Base-by-base conservation (phyloP, 1,140 invertebrate genomes). In the Homarus americanus region DNA sequence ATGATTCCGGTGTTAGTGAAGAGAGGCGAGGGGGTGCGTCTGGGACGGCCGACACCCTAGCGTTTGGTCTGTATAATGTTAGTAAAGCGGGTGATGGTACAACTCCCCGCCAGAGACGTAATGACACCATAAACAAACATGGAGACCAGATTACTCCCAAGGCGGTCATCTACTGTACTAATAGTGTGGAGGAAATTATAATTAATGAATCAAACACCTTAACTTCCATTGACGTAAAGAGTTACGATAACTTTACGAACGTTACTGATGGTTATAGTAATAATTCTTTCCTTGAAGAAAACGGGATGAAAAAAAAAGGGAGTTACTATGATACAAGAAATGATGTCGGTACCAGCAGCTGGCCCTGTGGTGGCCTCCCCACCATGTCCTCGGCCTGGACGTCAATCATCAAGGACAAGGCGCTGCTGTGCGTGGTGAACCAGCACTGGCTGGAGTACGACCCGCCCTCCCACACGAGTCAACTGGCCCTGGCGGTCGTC, bases 391-490 rank as follows among this genome's bases (percentile, higher is more conserved):
- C 86, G 12, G 38, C 63, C 20, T 88, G 86, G 86, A 66, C 75
- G 4, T 17, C 34, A 0, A 97, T 96, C 95, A 97, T 97, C 93
- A 95, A 97, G 34, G 96, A 96, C 10, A 95, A 96, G 34, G 97
- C 97, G 91, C 96, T 97, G 93, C 94, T 97, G 83, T 94, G 96
- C 76, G 95, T 97, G 82, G 96, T 98, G 92, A 97, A 97, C 38
- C 96, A 97, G 93, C 94, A 98, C 79, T 98, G 97, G 97, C 95
- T 97, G 49, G 94, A 95, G 28, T 98, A 96, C 94, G 95, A 96
- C 40, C 97, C 97, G 93, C 97, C 97, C 12, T 96, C 97, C 44
- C 96, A 97, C 79, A 96, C 97, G 80, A 95, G 97, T 93, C 97
- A 98, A 94, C 97, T 97, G 92, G 95, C 97, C 34, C 94, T 98